These are phyloP conservation scores for Amphiprion percula DNA, from an alignment of 2,113 vertebrate species.

Conservation along the genomic window DNA sequence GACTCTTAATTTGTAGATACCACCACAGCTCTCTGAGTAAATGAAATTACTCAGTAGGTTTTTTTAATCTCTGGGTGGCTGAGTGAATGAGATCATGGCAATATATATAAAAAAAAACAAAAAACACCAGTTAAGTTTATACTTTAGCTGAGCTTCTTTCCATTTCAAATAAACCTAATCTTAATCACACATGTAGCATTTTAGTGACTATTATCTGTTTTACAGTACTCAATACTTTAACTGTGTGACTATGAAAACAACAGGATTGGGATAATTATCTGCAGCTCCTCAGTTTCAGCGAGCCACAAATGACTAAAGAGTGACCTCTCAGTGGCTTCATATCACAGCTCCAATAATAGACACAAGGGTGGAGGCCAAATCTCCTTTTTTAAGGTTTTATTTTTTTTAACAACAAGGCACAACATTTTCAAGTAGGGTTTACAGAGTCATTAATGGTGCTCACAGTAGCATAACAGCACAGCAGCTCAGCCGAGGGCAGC, in stretches of 20 bases:
- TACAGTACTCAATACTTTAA: not conserved
- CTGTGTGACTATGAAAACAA: not conserved
- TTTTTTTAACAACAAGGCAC: not conserved
- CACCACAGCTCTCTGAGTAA: not conserved
- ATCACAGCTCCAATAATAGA: not conserved
- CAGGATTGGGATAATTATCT: not conserved
- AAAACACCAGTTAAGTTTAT: not conserved
- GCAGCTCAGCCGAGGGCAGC: conserved; percentile 22
- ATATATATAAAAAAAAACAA: not conserved
- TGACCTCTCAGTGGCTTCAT: conserved; percentile 17
- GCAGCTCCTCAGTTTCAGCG: not conserved
- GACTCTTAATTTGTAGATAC: too few relatives aligned
- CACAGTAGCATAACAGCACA: conserved; percentile 57
- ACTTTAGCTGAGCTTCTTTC: conserved; percentile 2
- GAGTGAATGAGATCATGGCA: conserved; percentile 1
- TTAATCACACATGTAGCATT: not conserved
- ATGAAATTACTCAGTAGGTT: not conserved
- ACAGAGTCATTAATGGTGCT: conserved; percentile 42
- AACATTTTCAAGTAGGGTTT: conserved; percentile 35
- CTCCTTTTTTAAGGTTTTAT: not conserved
- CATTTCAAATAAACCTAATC: not conserved
- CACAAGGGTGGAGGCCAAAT: not conserved
- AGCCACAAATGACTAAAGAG: conserved; percentile 8
- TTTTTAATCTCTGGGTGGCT: not conserved
- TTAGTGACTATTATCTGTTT: not conserved